These are phyloP conservation scores for Serripes groenlandicus DNA, from an alignment of 2,888 invertebrate species.

Conservation along the genomic window DNA sequence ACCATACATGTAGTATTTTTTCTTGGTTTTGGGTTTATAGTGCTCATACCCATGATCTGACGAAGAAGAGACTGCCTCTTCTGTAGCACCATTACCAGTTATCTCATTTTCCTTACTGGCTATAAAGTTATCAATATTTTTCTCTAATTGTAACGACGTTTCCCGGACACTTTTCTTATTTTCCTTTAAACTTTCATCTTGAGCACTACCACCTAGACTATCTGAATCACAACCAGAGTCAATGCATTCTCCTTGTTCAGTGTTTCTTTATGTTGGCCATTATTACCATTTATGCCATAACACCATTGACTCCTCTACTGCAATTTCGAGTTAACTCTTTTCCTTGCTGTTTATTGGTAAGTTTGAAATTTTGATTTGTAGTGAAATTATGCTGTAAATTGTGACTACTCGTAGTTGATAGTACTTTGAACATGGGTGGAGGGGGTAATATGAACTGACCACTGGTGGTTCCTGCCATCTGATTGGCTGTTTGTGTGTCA, in stretches of 20 bases:
- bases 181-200: constrained; percentile 64
- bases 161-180: constrained; percentile 34
- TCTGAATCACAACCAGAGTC: constrained; percentile 77
- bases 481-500: constrained; percentile 25
- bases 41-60: constrained; percentile 21
- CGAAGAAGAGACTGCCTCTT: constrained; percentile 38
- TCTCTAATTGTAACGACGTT: constrained; percentile 22
- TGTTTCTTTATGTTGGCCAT: constrained; percentile 8
- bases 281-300: constrained; percentile 7
- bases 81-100: constrained; percentile 25
- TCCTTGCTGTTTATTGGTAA: not conserved
- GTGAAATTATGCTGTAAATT: not conserved
- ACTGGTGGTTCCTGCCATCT: constrained; percentile 49
- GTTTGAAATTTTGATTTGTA: constrained; percentile 31
- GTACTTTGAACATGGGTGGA: constrained; percentile 37
- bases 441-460: constrained; percentile 58
- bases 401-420: constrained; percentile 13
- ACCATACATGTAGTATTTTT: constrained; percentile 83
- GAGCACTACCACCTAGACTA: constrained; percentile 52
- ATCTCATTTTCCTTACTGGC: constrained; percentile 51
- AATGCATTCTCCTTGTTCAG: constrained; percentile 38
- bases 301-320: not conserved
- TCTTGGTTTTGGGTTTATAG: constrained; percentile 72
- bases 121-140: constrained; percentile 67
- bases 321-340: not conserved